A percentile compares a stretch with the other conserved stretches of the same genome.
Evolutionary conservation across 2,113 vertebrate species (phyloP).

Genomic region (Felis chaus): DNA sequence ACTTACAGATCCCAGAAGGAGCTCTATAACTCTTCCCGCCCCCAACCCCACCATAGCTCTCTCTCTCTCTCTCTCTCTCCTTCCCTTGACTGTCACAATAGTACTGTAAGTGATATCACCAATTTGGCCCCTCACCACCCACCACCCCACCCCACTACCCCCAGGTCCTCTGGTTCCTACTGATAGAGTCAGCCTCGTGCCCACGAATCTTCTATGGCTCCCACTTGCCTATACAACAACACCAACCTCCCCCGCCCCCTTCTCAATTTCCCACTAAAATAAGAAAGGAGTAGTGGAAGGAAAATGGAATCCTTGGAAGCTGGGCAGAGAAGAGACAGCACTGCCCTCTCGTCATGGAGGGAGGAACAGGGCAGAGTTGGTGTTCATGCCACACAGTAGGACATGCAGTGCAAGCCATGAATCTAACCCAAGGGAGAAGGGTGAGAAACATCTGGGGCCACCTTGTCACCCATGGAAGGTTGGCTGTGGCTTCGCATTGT

Average conservation of each 20-base stretch:
- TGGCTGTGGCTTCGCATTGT: neutral
- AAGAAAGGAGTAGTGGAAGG: neutral
- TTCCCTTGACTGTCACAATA: neutral
- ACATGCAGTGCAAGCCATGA: rapidly evolving
- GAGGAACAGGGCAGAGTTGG: neutral
- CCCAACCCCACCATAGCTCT: neutral
- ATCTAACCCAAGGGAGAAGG: too few species aligned
- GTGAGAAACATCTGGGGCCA: neutral
- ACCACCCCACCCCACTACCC: neutral
- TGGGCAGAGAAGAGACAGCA: neutral
- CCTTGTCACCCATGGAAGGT: neutral
- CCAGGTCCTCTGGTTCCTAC: neutral
- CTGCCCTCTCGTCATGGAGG: neutral
- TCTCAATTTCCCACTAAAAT: neutral
- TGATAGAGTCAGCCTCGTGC: neutral
- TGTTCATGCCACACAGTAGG: neutral
- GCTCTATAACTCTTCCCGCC: neutral
- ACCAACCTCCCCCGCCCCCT: neutral
- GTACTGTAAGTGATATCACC: neutral
- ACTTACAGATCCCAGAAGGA: neutral
- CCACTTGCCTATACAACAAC: neutral
- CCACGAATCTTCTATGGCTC: neutral
- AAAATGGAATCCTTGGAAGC: neutral
- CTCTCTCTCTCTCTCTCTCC: neutral
- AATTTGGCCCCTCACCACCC: neutral